Conservation (phyloP, 2,113 vertebrate genomes). For the Ailurus styani region DNA sequence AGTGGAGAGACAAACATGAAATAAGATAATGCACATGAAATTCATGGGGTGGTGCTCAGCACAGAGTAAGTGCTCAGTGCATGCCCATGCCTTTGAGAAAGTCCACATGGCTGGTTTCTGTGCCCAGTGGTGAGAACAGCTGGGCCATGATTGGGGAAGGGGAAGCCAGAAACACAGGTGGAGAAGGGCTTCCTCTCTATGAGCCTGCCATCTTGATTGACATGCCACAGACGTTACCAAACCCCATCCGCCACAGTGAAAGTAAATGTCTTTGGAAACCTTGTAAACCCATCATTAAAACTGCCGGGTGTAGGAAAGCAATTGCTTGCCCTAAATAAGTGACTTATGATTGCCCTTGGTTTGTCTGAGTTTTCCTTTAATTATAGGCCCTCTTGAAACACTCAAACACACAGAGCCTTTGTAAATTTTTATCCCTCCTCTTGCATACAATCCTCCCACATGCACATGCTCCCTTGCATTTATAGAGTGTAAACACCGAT, state of each 20-base stretch:
- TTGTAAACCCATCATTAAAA: neutral
- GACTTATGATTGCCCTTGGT: neutral
- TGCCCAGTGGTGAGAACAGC: neutral
- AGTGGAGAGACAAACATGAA: neutral
- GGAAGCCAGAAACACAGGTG: neutral
- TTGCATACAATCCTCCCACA: neutral
- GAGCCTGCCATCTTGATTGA: neutral
- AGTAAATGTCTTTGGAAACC: neutral
- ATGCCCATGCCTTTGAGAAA: neutral
- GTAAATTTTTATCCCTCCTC: neutral
- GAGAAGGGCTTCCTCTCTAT: neutral
- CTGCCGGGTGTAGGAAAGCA: neutral
- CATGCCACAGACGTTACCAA: neutral
- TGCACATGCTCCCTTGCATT: constrained; percentile 6
- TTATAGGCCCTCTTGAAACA: neutral
- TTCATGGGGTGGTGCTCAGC: neutral
- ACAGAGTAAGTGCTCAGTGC: neutral
- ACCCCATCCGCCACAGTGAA: constrained; percentile 8
- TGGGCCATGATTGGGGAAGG: neutral
- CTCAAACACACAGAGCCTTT: constrained; percentile 41
- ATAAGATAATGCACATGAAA: neutral
- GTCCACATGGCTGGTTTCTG: neutral
- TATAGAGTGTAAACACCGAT: neutral
- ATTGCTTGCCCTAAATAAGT: neutral
- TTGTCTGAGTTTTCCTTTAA: neutral